Evolutionary conservation across 2,797 vertebrate genomes (phyloP).

Genomic region (Benthosema pterotum): DNA sequence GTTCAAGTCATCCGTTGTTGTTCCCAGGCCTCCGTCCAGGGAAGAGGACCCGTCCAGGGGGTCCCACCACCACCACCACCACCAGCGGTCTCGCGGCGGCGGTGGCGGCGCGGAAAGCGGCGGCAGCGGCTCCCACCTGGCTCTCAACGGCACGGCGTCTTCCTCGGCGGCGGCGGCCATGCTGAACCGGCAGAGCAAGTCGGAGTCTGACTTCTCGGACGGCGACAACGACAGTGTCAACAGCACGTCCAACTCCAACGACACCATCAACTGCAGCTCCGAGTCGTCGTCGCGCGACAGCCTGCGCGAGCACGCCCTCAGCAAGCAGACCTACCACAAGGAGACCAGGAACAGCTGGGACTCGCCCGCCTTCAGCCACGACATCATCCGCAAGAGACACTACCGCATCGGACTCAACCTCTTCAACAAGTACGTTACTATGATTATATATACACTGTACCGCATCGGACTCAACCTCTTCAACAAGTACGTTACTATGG

Average conservation of each 20-base stretch:
- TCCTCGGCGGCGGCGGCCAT: constrained; percentile 58
- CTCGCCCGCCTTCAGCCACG: constrained; percentile 96
- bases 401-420: constrained; percentile 97
- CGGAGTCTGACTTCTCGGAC: constrained; percentile 96
- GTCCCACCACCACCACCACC: constrained; percentile 77
- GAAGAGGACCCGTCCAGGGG: constrained; percentile 77
- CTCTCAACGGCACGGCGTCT: constrained; percentile 87
- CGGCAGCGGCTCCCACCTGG: constrained; percentile 75
- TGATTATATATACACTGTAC: no score
- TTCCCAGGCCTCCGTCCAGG: no score
- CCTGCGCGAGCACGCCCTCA: constrained; percentile 93
- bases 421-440: constrained; percentile 97
- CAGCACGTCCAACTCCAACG: constrained; percentile 97
- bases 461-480: no score
- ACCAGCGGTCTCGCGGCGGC: constrained; percentile 66
- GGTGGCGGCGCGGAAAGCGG: constrained; percentile 28
- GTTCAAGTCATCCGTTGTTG: no score
- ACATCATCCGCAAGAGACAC: constrained; percentile 95
- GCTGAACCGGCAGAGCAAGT: constrained; percentile 92
- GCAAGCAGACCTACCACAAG: constrained; percentile 98
- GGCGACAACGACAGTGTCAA: constrained; percentile 98
- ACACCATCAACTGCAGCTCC: constrained; percentile 97
- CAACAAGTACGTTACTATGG: no score
- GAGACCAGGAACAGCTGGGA: constrained; percentile 98
- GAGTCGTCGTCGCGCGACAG: constrained; percentile 96